Base-by-base conservation (phyloP, 2,113 vertebrate species). In the Prietella phreatophila region DNA sequence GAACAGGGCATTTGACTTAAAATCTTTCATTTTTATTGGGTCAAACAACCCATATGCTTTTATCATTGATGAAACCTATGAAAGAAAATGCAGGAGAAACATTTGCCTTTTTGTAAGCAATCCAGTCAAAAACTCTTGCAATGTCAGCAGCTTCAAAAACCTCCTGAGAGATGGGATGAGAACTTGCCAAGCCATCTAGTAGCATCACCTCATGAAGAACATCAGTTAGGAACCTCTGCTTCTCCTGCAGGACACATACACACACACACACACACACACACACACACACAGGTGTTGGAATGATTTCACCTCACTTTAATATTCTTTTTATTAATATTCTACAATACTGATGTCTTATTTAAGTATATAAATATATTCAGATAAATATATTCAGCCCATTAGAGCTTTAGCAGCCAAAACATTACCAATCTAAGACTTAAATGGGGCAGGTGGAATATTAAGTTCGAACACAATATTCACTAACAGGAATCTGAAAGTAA, bases 121-220 rank as follows among this genome's bases (percentile, higher is more conserved):
- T 99, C 98, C 98, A 99, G 93, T 99, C 98, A 87, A 99, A 99
- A 61, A 99, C 98, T 61, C 96, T 94, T 92, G 98, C 96, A 30
- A 99, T 99, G 90, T 99, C 98, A 0, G 96, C 95, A 39, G 98
- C 98, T 93, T 95, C 96, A 5, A 96, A 94, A 76, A 99, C 98
- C 88, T 99, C 96, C 93, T 99, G 98, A 36, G 98, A 99, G 65
- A 99, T 98, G 0, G 98, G 98, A 90, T 99, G 98, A 82, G 98
- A 99, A 92, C 96, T 97, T 88, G 96, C 94, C 89, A 99, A 93
- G 14, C 98, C 98, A 0, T 99, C 98, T 90, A 99, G 92, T 65
- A 98, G 92, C 98, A 99, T 99, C 91, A 99, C 98, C 94, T 99
- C 97, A 55, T 99, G 98, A 4, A 99, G 96, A 86, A 99, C 97